Evolutionary conservation across 2,888 invertebrate species (phyloP).

Genomic region (Gibbula magus): DNA sequence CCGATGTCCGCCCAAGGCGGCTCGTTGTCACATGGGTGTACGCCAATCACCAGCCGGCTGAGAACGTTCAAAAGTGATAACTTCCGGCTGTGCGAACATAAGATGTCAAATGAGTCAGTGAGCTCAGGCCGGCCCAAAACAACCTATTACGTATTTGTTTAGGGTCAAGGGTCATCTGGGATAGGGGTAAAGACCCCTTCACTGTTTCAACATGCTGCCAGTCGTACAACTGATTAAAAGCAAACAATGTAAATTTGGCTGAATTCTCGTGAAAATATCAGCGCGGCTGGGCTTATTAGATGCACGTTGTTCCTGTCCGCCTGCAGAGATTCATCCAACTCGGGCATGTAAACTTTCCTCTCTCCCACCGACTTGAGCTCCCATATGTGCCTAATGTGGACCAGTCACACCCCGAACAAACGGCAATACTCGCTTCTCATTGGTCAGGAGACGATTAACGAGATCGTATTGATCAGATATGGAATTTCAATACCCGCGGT

Average conservation of each 20-base stretch:
- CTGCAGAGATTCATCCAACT: conserved; percentile 4
- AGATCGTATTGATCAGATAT: no score
- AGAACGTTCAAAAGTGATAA: not conserved
- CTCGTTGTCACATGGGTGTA: not conserved
- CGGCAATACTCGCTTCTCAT: not conserved
- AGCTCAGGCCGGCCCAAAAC: not conserved
- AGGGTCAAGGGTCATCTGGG: not conserved
- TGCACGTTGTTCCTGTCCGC: not conserved
- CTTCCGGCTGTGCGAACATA: conserved; percentile 12
- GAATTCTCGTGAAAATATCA: conserved; percentile 19
- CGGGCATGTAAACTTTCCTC: conserved; percentile 14
- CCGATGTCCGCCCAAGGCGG: not conserved
- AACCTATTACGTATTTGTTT: conserved; percentile 21
- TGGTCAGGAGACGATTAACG: not conserved
- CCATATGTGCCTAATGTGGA: not conserved
- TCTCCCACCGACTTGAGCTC: not conserved
- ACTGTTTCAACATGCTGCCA: conserved; percentile 11
- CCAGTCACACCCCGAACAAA: not conserved
- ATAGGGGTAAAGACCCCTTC: not conserved
- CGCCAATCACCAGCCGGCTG: not conserved
- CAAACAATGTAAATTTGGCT: conserved; percentile 22
- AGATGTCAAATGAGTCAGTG: conserved; percentile 14
- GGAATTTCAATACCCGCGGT: no score
- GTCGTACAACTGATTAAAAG: conserved; percentile 1
- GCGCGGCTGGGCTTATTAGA: conserved; percentile 5